A percentile compares a stretch with the other conserved stretches of the same genome.
Conservation (phyloP, 2,888 invertebrate genomes). For the Auanema sp. region DNA sequence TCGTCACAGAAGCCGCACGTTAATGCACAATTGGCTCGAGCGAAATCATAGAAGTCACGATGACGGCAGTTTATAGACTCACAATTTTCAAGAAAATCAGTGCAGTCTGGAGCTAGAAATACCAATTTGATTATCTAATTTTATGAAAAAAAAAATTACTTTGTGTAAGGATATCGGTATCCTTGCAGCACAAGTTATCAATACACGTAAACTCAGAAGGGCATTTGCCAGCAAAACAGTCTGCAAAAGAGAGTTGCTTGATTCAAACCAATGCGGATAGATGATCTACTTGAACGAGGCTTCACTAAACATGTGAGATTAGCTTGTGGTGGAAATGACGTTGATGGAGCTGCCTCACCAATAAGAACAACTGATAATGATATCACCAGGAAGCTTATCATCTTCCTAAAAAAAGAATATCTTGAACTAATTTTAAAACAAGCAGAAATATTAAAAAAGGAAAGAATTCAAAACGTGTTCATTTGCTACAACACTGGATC, state of each 20-base stretch:
- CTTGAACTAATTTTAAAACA: too few species aligned
- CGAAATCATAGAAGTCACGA: slow-evolving; percentile 31
- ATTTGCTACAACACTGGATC: too few species aligned
- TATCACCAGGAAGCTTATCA: too few species aligned
- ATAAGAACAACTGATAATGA: too few species aligned
- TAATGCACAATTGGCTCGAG: slow-evolving; percentile 34
- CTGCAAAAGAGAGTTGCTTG: slow-evolving; percentile 11
- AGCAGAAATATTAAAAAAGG: too few species aligned
- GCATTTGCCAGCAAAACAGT: slow-evolving; percentile 35
- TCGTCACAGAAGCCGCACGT: slow-evolving; percentile 36
- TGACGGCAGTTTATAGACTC: slow-evolving; percentile 23
- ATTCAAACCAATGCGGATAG: too few species aligned
- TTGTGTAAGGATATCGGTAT: slow-evolving; percentile 22
- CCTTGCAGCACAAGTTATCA: slow-evolving; percentile 24
- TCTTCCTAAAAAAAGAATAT: too few species aligned
- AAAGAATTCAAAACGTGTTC: too few species aligned
- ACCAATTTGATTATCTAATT: background rate
- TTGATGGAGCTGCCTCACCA: too few species aligned
- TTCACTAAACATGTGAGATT: too few species aligned
- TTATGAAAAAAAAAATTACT: slow-evolving; percentile 12
- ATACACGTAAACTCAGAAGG: slow-evolving; percentile 29
- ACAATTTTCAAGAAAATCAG: slow-evolving; percentile 27
- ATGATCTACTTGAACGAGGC: too few species aligned
- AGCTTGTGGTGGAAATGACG: too few species aligned
- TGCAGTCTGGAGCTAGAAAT: slow-evolving; percentile 28